Evolutionary conservation across 2,888 invertebrate genomes (phyloP).

Genomic region (Julus scanicus): DNA sequence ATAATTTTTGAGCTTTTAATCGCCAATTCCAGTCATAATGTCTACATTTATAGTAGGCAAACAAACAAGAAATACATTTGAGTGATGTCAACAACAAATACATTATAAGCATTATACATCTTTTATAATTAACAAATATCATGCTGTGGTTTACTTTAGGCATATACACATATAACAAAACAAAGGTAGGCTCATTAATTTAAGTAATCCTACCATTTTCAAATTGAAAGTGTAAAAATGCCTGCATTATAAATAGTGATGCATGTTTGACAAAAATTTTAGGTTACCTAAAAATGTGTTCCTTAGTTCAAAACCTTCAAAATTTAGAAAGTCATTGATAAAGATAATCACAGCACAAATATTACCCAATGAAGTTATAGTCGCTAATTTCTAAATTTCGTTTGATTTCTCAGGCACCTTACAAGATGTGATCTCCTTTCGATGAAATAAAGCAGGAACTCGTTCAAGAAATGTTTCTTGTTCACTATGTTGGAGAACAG

Average conservation of each 20-base stretch:
- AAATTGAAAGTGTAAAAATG: neutral
- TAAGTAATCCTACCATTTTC: neutral
- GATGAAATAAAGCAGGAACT: neutral
- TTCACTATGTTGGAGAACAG: neutral
- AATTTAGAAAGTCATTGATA: neutral
- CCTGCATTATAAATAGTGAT: neutral
- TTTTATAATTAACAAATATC: neutral
- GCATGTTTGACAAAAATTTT: neutral
- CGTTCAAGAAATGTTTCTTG: neutral
- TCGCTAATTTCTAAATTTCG: neutral
- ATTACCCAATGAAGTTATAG: neutral
- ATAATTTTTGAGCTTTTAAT: neutral
- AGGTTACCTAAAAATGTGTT: neutral
- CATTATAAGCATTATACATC: too few relatives aligned
- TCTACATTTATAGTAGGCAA: neutral
- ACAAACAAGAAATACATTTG: neutral
- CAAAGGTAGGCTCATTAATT: neutral
- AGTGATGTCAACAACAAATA: neutral
- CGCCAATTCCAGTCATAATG: neutral
- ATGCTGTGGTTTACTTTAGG: neutral
- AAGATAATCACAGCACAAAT: neutral
- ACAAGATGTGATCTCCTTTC: neutral
- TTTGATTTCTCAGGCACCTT: slow-evolving; percentile 4
- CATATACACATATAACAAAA: neutral
- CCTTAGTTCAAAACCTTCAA: neutral